Evolutionary conservation across 2,113 vertebrate species (phyloP).

Genomic region (Orycteropus afer): DNA sequence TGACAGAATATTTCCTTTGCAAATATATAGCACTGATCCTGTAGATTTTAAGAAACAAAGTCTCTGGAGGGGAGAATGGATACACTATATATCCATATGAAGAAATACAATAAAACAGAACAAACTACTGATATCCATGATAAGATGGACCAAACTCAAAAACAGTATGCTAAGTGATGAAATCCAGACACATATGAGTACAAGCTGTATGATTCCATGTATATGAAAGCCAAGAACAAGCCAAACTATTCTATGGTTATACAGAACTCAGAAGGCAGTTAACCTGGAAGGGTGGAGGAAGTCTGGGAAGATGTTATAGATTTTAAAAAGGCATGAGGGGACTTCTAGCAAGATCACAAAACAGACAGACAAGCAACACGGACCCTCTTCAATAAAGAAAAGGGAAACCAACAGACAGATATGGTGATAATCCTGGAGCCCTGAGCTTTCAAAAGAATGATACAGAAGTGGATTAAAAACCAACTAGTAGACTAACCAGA

Average conservation of each 20-base stretch:
- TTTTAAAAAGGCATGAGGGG: neutral
- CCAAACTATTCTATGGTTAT: neutral
- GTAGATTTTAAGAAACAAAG: constrained; percentile 51
- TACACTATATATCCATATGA: neutral
- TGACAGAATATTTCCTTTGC: neutral
- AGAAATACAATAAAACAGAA: neutral
- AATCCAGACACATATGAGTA: neutral
- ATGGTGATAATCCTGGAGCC: too few relatives aligned
- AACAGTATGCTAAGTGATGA: neutral
- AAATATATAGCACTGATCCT: neutral
- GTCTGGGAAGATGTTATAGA: neutral
- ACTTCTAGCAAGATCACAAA: too few relatives aligned
- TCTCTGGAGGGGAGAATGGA: neutral
- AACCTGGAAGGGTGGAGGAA: neutral
- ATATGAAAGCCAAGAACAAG: neutral
- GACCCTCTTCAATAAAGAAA: too few relatives aligned
- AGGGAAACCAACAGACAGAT: too few relatives aligned
- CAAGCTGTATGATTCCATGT: neutral
- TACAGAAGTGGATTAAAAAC: too few relatives aligned
- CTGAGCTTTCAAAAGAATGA: too few relatives aligned
- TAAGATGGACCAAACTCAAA: neutral
- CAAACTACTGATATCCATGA: neutral
- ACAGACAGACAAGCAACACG: too few relatives aligned
- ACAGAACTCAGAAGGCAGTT: neutral
- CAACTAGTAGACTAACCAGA: too few relatives aligned